phyloP scores from a whole-genome alignment of 2,888 invertebrate species.

The Ctena decussata region DNA sequence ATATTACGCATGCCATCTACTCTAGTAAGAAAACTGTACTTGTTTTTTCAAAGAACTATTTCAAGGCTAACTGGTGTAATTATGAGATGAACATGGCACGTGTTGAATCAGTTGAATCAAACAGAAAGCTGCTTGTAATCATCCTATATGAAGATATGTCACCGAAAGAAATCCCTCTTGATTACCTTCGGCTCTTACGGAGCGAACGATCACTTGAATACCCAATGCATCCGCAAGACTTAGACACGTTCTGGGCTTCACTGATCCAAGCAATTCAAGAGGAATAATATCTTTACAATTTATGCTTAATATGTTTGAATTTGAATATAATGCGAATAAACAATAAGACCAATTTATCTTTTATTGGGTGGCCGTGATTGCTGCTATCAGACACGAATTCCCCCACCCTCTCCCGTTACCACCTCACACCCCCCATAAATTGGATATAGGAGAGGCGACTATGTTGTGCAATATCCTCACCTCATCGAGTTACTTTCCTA shows the following conservation, averaged over 20 bases:
- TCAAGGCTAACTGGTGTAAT: constrained; percentile 56
- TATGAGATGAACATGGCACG: constrained; percentile 63
- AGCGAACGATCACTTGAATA: constrained; percentile 37
- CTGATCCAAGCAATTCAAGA: background rate
- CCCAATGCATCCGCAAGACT: constrained; percentile 27
- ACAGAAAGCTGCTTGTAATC: constrained; percentile 46
- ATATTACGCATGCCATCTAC: constrained; percentile 55
- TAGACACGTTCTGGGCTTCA: constrained; percentile 44
- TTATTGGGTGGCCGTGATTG: too few relatives aligned
- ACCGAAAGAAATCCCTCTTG: constrained; percentile 26
- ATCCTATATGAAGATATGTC: constrained; percentile 41
- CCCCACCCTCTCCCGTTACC: too few relatives aligned
- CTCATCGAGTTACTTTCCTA: too few relatives aligned
- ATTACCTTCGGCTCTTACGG: constrained; percentile 31
- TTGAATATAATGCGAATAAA: too few relatives aligned
- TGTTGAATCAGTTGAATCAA: constrained; percentile 42
- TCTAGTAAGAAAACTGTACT: constrained; percentile 56
- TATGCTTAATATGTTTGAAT: too few relatives aligned
- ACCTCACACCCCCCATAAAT: too few relatives aligned
- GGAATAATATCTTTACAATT: too few relatives aligned
- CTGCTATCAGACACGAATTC: too few relatives aligned
- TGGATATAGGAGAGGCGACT: too few relatives aligned
- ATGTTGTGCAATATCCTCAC: too few relatives aligned
- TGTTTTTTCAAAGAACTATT: constrained; percentile 40
- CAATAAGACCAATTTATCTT: too few relatives aligned